phyloP scores from a whole-genome alignment of 2,888 invertebrate genomes.

The Andrena haemorrhoa region DNA sequence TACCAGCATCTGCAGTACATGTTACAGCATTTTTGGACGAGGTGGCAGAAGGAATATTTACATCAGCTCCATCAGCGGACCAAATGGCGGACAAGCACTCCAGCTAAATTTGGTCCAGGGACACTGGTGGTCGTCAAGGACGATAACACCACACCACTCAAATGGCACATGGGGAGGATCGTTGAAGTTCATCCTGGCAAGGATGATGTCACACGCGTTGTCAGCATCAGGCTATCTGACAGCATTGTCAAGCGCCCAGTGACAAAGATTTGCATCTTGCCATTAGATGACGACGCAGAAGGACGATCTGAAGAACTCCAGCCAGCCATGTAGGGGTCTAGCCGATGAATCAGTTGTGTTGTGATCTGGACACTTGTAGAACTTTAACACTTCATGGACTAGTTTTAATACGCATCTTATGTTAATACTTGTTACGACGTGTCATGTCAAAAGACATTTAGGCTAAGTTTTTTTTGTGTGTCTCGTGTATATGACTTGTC shows the following conservation, averaged over 20 bases:
- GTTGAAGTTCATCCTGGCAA: not conserved
- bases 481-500: too few relatives aligned
- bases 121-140: not conserved
- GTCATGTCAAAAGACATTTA: too few relatives aligned
- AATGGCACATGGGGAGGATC: slow-evolving; percentile 1
- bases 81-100: not conserved
- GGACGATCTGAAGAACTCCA: too few relatives aligned
- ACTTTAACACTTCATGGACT: too few relatives aligned
- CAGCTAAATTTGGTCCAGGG: not conserved
- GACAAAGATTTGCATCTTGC: not conserved
- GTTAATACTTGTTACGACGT: too few relatives aligned
- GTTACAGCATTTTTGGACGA: slow-evolving; percentile 5
- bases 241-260: not conserved
- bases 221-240: not conserved
- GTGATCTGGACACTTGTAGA: too few relatives aligned
- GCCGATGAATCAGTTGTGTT: too few relatives aligned
- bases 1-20: not conserved
- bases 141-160: not conserved
- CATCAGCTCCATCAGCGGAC: not conserved
- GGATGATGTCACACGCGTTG: not conserved
- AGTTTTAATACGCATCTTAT: too few relatives aligned
- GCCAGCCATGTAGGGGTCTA: too few relatives aligned
- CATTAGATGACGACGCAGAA: not conserved
- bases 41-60: slow-evolving; percentile 13
- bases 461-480: too few relatives aligned